Conservation (phyloP, 2,888 invertebrate genomes). For the Gryllus longicercus region DNA sequence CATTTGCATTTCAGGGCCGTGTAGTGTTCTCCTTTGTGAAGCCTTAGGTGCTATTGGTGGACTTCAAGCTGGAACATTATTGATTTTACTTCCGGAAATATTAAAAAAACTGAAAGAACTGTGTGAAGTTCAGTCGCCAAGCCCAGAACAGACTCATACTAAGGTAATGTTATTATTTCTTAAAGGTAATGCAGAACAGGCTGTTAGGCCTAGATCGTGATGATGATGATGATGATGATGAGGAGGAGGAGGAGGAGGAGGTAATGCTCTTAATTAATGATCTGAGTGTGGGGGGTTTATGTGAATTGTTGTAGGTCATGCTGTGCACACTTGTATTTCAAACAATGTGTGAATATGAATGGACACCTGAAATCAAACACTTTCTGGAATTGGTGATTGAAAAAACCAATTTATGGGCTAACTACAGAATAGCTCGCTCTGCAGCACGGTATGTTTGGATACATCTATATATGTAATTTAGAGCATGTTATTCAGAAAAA, state of each 20-base stretch:
- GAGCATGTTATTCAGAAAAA: not conserved
- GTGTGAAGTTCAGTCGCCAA: conserved; percentile 52
- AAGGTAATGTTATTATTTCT: conserved; percentile 42
- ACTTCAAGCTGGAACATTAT: conserved; percentile 55
- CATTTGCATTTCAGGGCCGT: conserved; percentile 43
- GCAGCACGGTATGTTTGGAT: conserved; percentile 62
- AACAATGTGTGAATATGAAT: conserved; percentile 67
- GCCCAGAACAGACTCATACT: conserved; percentile 47
- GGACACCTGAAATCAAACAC: conserved; percentile 53
- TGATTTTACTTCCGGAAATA: conserved; percentile 57
- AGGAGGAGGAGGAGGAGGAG: no score
- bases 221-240: no score
- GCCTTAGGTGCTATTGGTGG: conserved; percentile 73
- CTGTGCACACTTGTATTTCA: conserved; percentile 81
- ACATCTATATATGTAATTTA: conserved; percentile 11
- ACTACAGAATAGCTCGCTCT: conserved; percentile 81
- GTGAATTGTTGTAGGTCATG: conserved; percentile 53
- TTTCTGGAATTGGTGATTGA: conserved; percentile 57
- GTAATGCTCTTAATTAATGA: not conserved
- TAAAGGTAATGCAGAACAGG: not conserved
- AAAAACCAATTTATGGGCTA: conserved; percentile 72
- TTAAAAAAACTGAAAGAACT: conserved; percentile 49
- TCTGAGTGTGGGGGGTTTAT: not conserved
- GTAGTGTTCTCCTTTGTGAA: conserved; percentile 62
- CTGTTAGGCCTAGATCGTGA: no score